Base-by-base conservation (phyloP, 2,888 invertebrate species). In the Pristionchus maxplancki region DNA sequence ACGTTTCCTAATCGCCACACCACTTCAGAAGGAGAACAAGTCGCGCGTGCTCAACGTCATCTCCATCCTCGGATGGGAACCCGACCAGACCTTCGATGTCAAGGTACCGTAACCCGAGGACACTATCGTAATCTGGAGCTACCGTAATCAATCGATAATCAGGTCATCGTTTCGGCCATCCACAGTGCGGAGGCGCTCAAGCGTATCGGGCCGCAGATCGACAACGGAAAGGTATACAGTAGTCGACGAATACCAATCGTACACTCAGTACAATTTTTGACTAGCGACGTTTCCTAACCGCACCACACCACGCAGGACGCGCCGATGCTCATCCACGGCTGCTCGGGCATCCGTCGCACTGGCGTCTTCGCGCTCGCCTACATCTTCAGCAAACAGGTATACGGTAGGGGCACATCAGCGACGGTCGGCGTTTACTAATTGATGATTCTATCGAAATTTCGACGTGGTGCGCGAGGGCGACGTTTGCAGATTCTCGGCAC, bases 381-480 rank as follows among this genome's bases (percentile, higher is more conserved):
- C 53, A 74, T 87, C 50, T 87, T 87, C 50, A 74, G 40, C 50
- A 87, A 74, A 24, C 87, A 87, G 87, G 87, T 87, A 62, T 62
- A 44, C 28, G 37, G 28, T 50, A 48, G 82, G n/a, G n/a, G 24
- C 82, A 31, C 82, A 83, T 53, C 20, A 50, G 8, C 34, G 53
- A 24, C 40, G 17, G 44, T 11, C 78, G 78, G 28, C 44, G 71
- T 40, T 40, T 74, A 37, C 40, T 9, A 40, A 40, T 24, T 34
- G 17, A 24, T 34, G 67, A 20, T 5, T 24, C 40, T 40, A 15
- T 81, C 15, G 6, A 28, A 50, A 28, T 48, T 81, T 48, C 6
- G 37, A 83, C 37, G 34, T 50, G 78, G 78, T 78, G 78, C 4
- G 28, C n/a, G 44, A 78, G 13, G 11, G n/a, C 78, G 78, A 78